Evolutionary conservation across 2,888 invertebrate species (phyloP).

Genomic region (Gastracanthus pulcherrimus): DNA sequence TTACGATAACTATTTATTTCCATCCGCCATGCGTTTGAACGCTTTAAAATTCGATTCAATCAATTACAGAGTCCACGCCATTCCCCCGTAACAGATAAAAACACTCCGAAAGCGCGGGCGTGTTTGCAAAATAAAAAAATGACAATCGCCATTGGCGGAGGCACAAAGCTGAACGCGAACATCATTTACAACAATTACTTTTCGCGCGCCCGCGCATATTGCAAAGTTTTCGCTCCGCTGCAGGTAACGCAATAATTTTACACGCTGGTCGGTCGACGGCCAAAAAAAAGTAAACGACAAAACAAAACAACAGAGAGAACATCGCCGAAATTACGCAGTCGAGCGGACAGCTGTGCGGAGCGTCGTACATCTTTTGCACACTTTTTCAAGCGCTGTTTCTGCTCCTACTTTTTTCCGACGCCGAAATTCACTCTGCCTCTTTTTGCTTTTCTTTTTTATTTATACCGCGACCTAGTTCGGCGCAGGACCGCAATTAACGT

Average conservation of each 20-base stretch:
- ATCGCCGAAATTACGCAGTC: slow-evolving; percentile 4
- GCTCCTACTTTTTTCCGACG: background rate
- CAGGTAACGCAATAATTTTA: slow-evolving; percentile 9
- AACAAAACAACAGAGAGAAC: background rate
- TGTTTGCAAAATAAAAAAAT: background rate
- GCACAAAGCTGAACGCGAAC: background rate
- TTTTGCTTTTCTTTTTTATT: background rate
- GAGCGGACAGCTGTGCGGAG: background rate
- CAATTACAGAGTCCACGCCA: too few species aligned
- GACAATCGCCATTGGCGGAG: background rate
- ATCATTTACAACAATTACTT: background rate
- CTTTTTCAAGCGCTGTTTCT: background rate
- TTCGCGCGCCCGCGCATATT: background rate
- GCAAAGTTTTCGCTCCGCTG: background rate
- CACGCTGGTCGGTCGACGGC: background rate
- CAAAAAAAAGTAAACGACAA: too few species aligned
- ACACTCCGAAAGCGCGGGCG: background rate
- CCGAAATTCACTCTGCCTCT: background rate
- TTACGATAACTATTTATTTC: background rate
- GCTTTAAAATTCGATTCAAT: background rate
- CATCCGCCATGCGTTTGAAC: background rate
- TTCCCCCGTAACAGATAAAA: background rate
- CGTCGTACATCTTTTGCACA: background rate
- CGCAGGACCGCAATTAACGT: slow-evolving; percentile 10
- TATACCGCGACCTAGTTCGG: background rate